Base-by-base conservation (phyloP, 2,113 vertebrate species). In the Macquaria ambigua region DNA sequence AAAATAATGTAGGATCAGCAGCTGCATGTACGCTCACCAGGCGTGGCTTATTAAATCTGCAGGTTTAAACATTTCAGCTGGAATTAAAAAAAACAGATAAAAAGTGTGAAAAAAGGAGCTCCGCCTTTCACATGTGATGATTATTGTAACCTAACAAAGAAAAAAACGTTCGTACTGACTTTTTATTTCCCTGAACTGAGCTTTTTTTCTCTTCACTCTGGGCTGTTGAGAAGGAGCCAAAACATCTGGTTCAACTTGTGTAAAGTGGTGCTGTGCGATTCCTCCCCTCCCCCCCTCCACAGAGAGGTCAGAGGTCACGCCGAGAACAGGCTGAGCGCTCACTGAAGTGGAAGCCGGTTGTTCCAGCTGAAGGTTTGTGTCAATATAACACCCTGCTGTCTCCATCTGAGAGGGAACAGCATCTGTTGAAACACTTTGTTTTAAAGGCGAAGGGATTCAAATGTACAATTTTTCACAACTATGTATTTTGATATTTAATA, bases 281-380 rank as follows among this genome's bases (percentile, higher is more conserved):
- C 0, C 4, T 4, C 12, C 28, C 66, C 74, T 78, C 28, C 62
- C 72, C 64, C 52, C 59, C 66, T 48, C 43, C 73, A n/a, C 68
- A 37, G 34, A 64, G 61, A 73, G 87, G 87, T 90, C 89, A 89
- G 37, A 87, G 83, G 87, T 84, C 89, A 78, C 23, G 1, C 41
- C 4, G 28, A 43, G 48, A 81, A 62, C 74, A 72, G 74, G 71
- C 77, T 11, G 15, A 46, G 62, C 0, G 16, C 25, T 72, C 53
- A 59, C 34, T 82, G 70, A 78, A 62, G 74, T 58, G 68, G 76
- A 78, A 84, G 52, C 25, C 3, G 28, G 46, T 71, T 81, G 77
- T 81, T 86, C 46, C 62, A 78, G 37, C 71, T 80, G 52, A 78
- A 77, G 28, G 63, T 69, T 80, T 34, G 70, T 21, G 64, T 71